Evolutionary conservation across 2,113 vertebrate species (phyloP), one percentile per base, ranked within the genome.

Genomic region (Polypterus bichir): DNA sequence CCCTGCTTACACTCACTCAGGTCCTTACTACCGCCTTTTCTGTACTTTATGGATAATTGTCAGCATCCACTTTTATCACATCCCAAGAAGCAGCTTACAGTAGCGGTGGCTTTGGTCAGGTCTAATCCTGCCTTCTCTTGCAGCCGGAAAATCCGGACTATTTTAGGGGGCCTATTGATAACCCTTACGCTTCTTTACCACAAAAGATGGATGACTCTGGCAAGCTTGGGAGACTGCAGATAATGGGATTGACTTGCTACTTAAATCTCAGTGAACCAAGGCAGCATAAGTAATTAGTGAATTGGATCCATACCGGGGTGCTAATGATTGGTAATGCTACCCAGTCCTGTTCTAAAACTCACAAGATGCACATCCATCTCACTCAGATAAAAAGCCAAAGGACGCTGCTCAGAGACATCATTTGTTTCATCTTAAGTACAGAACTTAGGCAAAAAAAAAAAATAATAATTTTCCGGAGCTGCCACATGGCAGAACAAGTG

Each of bases 251-350:
- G 90, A 89, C 90, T 87, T 89, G 89, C 88, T 94, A 86, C 89
- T 96, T 96, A 94, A 94, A 92, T 92, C 90, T 92, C 91, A 91
- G 88, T 83, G 89, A 95, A 93, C 88, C 92, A 91, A 81, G 80
- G 89, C 90, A 88, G 88, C 90, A 90, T 90, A 86, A 92, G 91
- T 95, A 93, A 95, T 97, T 95, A 96, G 92, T 75, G 81, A 86
- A 88, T 82, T 86, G 86, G 86, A 92, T 91, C 89, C 87, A 87
- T 91, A 91, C 89, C 83, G 90, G 87, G 89, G 89, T 84, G 85
- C 88, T 92, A 94, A 93, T 88, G 87, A 92, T 84, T 87, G 89
- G 85, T 92, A 90, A 92, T 88, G 82, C 87, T 86, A 86, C 86
- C 88, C 86, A 81, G 79, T 83, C 74, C 87, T 83, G 84, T 69